Base-by-base conservation (phyloP, 2,113 vertebrate species). In the Psammodynastes pulverulentus region DNA sequence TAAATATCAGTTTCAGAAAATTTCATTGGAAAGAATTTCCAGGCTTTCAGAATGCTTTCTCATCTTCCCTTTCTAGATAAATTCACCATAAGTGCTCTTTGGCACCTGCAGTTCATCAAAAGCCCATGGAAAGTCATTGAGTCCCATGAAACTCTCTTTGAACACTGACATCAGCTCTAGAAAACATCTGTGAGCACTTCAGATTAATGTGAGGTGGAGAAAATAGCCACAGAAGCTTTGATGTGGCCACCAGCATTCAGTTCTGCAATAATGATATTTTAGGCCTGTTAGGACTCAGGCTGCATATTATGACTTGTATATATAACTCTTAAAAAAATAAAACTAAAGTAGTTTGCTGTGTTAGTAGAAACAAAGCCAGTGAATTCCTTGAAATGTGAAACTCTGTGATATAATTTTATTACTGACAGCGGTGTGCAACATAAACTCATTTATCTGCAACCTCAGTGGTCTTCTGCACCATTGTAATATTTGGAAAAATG, bases 381-480 rank as follows among this genome's bases (percentile, higher is more conserved):
- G 62, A 79, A 89, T 88, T 89, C 51, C 88, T 48, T 89, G 86
- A 91, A 88, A 88, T 91, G 56, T 92, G 21, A 86, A 52, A 67
- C 85, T 95, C 87, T 93, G 53, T 88, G 62, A 72, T 94, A 94
- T 39, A 86, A 85, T 91, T 93, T n/a, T 91, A 52, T 53, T 88
- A 94, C 53, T 93, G 93, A 93, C 91, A 94, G 45, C 2, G 0
- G 2, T 17, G 72, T 84, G 52, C 88, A 88, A 49, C 17, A 26
- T n/a, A 67, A 62, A 45, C 89, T 48, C 85, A 91, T 53, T 58
- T 86, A 90, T 93, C 43, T 88, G 85, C 67, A 84, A 54, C 62
- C 54, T 91, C 86, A 39, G 23, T 84, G 88, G 21, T 26, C 43
- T 93, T 87, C 62, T 79, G 49, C n/a, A 56, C 49, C n/a, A 34